Conservation (phyloP, 2,797 vertebrate species). For the Lepus oiostolus region DNA sequence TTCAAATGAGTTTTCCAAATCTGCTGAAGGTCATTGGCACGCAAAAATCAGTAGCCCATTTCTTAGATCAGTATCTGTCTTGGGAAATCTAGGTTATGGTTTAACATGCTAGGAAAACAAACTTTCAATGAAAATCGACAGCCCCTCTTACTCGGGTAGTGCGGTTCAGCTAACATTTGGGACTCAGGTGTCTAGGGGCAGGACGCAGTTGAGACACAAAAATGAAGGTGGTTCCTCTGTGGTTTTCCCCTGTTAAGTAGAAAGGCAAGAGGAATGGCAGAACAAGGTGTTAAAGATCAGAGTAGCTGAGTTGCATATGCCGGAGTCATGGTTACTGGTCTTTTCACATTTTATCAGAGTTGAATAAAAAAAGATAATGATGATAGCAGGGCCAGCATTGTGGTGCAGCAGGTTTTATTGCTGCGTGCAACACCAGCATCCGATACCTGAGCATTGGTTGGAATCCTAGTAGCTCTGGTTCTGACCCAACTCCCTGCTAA, state of each 20-base stretch:
- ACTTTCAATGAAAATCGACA: background rate
- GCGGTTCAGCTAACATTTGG: background rate
- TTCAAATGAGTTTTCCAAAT: conserved; percentile 9
- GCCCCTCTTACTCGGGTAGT: background rate
- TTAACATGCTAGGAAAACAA: conserved; percentile 4
- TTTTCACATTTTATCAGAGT: background rate
- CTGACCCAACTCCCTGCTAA: too few relatives aligned
- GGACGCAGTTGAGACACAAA: background rate
- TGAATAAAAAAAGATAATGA: background rate
- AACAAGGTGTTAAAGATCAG: background rate
- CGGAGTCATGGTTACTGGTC: background rate
- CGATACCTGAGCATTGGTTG: too few relatives aligned
- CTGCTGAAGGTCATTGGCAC: background rate
- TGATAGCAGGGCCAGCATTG: too few relatives aligned
- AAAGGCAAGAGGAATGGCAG: background rate
- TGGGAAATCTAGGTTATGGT: background rate
- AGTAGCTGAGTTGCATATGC: background rate
- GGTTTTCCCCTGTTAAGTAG: background rate
- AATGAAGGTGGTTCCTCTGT: background rate
- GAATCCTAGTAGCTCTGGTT: too few relatives aligned
- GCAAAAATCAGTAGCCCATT: background rate
- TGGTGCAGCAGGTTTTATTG: too few relatives aligned
- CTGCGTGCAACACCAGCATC: too few relatives aligned
- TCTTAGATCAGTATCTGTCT: conserved; percentile 5
- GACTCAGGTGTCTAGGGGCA: background rate